These are phyloP conservation scores for Myoxocephalus aenaeus DNA, from an alignment of 2,797 vertebrate genomes.

Conservation along the genomic window DNA sequence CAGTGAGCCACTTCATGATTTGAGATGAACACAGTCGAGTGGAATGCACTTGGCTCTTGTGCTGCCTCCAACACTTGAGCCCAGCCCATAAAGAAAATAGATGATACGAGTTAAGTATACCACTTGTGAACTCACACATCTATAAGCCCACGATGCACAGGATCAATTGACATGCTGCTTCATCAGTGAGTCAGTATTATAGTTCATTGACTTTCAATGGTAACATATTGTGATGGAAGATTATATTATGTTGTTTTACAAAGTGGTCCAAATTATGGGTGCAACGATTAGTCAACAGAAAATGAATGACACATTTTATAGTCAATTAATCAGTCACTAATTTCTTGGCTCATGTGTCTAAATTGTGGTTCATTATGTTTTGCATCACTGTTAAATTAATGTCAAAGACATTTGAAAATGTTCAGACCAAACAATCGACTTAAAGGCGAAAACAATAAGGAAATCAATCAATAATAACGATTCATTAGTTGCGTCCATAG, in stretches of 20 bases:
- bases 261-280: neutral
- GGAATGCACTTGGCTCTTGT: conserved; percentile 24
- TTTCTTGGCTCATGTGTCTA: neutral
- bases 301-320: neutral
- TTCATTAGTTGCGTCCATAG: neutral
- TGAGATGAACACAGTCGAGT: conserved; percentile 19
- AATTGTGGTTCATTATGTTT: neutral
- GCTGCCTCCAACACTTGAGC: conserved; percentile 23
- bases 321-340: neutral
- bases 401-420: neutral
- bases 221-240: neutral
- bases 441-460: neutral
- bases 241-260: neutral
- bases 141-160: neutral
- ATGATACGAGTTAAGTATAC: conserved; percentile 7
- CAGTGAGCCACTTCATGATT: neutral
- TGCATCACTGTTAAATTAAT: neutral
- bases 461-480: neutral
- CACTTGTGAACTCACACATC: conserved; percentile 1
- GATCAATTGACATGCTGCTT: neutral
- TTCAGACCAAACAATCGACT: neutral
- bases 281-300: neutral
- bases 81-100: conserved; percentile 26
- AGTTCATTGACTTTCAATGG: neutral
- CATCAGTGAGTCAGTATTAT: neutral